Percentiles rank a stretch among this genome's conserved stretches.
These are phyloP conservation scores for Nezara viridula DNA, from an alignment of 2,888 invertebrate genomes.

Conservation along the genomic window DNA sequence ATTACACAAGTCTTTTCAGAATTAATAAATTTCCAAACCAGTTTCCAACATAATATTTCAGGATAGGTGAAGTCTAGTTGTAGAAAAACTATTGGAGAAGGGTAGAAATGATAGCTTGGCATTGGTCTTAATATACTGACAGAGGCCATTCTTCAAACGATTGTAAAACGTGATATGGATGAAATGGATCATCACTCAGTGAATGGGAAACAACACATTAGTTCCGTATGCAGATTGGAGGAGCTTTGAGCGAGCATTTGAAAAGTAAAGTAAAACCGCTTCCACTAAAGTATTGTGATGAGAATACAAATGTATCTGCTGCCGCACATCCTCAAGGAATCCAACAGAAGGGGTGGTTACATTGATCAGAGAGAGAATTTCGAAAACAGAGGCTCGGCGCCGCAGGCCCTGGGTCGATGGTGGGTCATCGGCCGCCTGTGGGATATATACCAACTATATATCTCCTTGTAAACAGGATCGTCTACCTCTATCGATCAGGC, in stretches of 20 bases:
- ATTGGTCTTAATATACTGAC: not conserved
- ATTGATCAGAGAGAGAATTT: not conserved
- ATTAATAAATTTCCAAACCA: too few species aligned
- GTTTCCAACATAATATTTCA: not conserved
- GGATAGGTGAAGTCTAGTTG: too few species aligned
- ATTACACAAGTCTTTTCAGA: too few species aligned
- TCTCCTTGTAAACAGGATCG: conserved; percentile 37
- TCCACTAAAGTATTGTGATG: not conserved
- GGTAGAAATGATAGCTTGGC: not conserved
- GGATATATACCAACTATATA: conserved; percentile 35
- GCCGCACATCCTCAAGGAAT: not conserved
- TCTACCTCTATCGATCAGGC: conserved; percentile 43
- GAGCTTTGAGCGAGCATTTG: not conserved
- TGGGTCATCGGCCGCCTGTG: conserved; percentile 30
- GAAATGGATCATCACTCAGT: not conserved
- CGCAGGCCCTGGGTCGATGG: conserved; percentile 19
- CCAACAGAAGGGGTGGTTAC: not conserved
- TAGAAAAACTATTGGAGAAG: not conserved
- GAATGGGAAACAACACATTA: not conserved
- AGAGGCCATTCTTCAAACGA: not conserved
- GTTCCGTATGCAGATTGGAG: not conserved
- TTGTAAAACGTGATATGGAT: not conserved
- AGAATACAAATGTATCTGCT: not conserved
- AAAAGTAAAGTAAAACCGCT: not conserved
- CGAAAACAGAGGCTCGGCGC: conserved; percentile 4